A percentile compares a stretch with the other conserved stretches of the same genome.
These are phyloP conservation scores for Plebejus argus DNA, from an alignment of 2,888 invertebrate species.

Conservation along the genomic window DNA sequence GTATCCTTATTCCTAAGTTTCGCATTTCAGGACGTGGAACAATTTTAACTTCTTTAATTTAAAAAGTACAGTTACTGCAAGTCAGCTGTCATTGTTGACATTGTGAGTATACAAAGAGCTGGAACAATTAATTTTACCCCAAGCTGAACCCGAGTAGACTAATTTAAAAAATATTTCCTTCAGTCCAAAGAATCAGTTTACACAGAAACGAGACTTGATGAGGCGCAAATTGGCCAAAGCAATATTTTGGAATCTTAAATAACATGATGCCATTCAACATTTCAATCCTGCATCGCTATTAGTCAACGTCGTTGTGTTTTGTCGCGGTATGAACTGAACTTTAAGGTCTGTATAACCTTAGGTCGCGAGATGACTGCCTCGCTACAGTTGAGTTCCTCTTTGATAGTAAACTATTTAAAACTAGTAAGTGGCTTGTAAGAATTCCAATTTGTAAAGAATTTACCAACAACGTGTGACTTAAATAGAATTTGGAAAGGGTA, in stretches of 20 bases:
- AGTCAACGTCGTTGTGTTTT: neutral
- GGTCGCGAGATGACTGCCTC: neutral
- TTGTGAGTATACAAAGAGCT: slow-evolving; percentile 39
- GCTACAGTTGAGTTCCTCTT: neutral
- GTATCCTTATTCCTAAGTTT: slow-evolving; percentile 50
- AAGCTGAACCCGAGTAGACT: neutral
- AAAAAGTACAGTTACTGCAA: slow-evolving; percentile 30
- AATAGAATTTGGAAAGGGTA: neutral
- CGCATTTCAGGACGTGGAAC: slow-evolving; percentile 42
- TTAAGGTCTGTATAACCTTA: neutral
- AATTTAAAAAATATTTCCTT: neutral
- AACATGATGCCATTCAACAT: neutral
- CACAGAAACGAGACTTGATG: neutral
- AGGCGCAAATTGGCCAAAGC: no score
- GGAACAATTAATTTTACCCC: neutral
- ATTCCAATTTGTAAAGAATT: neutral
- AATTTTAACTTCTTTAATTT: slow-evolving; percentile 61
- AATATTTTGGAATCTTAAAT: neutral
- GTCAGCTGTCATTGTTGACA: slow-evolving; percentile 46
- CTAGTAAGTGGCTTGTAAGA: neutral
- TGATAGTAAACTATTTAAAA: slow-evolving; percentile 2
- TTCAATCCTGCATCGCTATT: neutral
- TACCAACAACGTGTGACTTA: neutral
- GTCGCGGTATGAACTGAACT: neutral
- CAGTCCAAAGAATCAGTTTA: neutral